phyloP scores from a whole-genome alignment of 2,113 vertebrate genomes.

The Pogona vitticeps region DNA sequence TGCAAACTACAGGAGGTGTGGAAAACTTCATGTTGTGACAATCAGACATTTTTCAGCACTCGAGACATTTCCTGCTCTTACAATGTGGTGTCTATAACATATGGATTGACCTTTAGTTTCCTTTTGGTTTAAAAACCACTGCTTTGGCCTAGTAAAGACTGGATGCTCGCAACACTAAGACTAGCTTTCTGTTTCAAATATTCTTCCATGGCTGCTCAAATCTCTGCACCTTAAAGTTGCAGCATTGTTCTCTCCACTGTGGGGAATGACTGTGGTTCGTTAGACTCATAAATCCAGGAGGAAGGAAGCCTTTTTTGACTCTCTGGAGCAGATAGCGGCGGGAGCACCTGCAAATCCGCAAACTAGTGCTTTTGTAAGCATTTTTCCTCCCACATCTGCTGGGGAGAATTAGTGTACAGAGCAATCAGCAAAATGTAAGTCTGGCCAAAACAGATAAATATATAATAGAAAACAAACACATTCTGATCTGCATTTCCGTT shows the following conservation, averaged over 20 bases:
- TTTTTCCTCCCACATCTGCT: constrained; percentile 51
- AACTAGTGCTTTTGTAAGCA: constrained; percentile 51
- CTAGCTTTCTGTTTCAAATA: constrained; percentile 55
- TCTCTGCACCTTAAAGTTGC: constrained; percentile 51
- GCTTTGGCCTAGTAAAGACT: constrained; percentile 57
- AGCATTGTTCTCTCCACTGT: constrained; percentile 50
- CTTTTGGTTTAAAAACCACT: not conserved
- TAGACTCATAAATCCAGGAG: constrained; percentile 69
- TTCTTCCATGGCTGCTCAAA: constrained; percentile 58
- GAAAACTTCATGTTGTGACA: no score
- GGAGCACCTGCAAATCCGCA: constrained; percentile 69
- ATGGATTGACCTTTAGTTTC: no score
- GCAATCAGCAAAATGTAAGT: constrained; percentile 47
- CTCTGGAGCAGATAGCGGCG: constrained; percentile 57
- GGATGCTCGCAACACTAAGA: constrained; percentile 46
- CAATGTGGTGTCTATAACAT: no score
- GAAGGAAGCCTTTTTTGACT: constrained; percentile 60
- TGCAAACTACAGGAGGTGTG: no score
- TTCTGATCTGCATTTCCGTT: constrained; percentile 9
- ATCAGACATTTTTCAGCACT: no score
- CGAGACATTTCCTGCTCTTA: no score
- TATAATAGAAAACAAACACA: not conserved
- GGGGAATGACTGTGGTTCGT: constrained; percentile 58
- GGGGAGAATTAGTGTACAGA: constrained; percentile 59
- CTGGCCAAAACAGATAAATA: constrained; percentile 27